Evolutionary conservation across 2,888 invertebrate species (phyloP).

Genomic region (Acanthacorydalis orientalis): DNA sequence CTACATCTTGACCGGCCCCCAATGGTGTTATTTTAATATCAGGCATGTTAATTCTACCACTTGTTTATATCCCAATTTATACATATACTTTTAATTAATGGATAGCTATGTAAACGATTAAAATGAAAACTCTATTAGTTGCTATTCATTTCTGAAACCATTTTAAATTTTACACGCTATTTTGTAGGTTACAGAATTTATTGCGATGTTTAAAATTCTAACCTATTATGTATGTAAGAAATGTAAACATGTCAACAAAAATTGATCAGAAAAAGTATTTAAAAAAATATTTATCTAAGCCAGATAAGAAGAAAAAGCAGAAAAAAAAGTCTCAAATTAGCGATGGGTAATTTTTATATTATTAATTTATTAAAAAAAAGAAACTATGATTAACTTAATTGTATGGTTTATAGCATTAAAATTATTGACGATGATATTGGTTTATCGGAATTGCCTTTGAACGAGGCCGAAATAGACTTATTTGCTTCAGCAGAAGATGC

Average conservation of each 20-base stretch:
- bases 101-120: no score
- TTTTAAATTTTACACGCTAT: no score
- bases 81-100: no score
- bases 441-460: constrained; percentile 38
- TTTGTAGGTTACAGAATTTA: no score
- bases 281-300: constrained; percentile 54
- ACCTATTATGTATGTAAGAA: not conserved
- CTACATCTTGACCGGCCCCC: constrained; percentile 94
- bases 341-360: constrained; percentile 11
- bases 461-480: constrained; percentile 47
- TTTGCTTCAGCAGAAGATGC: constrained; percentile 68
- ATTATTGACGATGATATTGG: constrained; percentile 78
- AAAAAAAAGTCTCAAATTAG: constrained; percentile 12
- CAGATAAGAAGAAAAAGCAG: constrained; percentile 39
- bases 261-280: constrained; percentile 57
- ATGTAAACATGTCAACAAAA: not conserved
- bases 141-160: no score
- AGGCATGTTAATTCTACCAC: constrained; percentile 38
- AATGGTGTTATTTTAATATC: constrained; percentile 78
- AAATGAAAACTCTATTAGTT: no score
- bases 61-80: no score
- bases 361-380: constrained; percentile 7
- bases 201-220: not conserved
- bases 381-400: constrained; percentile 7
- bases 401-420: constrained; percentile 49